Evolutionary conservation across 2,113 vertebrate species (phyloP).

Genomic region (Microcebus tavaratra): DNA sequence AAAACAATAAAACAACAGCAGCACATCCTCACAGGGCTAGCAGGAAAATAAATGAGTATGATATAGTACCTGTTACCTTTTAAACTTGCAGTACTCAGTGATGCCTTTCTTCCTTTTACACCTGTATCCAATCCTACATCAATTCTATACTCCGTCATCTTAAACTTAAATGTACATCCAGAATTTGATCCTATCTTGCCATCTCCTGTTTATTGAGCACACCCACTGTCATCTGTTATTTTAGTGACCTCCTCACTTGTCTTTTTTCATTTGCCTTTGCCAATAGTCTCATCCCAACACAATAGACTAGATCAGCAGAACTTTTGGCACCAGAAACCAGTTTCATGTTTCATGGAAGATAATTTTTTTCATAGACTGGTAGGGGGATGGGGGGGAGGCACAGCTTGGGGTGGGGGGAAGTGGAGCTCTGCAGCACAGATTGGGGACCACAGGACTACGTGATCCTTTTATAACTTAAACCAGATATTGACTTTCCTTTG

Average conservation of each 20-base stretch:
- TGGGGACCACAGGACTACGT: too few species aligned
- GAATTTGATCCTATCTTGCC: not conserved
- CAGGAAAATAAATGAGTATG: not conserved
- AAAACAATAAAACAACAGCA: not conserved
- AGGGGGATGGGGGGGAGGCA: too few species aligned
- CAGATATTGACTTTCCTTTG: not conserved
- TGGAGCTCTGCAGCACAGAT: too few species aligned
- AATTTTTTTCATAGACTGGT: too few species aligned
- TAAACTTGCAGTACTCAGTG: not conserved
- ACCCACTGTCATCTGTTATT: not conserved
- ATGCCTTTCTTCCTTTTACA: not conserved
- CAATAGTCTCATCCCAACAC: not conserved
- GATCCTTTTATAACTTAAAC: not conserved
- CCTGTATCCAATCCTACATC: not conserved
- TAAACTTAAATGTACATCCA: not conserved
- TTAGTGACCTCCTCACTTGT: not conserved
- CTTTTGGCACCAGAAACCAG: too few species aligned
- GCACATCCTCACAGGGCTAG: not conserved
- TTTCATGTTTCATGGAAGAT: too few species aligned
- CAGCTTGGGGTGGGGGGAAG: too few species aligned
- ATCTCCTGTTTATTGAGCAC: not conserved
- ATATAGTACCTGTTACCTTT: not conserved
- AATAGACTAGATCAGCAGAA: not conserved
- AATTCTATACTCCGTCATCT: fast-evolving
- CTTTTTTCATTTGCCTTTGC: not conserved